phyloP scores from a whole-genome alignment of 2,888 invertebrate genomes.

The Catocala nupta region DNA sequence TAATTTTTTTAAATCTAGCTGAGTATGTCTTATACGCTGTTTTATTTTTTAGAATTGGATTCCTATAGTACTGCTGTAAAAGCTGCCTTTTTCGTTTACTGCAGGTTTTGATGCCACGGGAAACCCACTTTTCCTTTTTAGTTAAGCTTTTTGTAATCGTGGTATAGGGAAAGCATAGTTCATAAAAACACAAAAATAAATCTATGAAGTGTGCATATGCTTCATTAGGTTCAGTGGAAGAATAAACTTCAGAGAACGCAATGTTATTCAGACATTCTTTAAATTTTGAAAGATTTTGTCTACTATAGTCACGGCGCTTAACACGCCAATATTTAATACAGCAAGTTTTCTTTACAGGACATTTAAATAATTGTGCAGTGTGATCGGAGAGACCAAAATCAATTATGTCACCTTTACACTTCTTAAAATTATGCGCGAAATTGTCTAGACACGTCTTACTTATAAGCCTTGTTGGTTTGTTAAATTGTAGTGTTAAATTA shows the following conservation, averaged over 20 bases:
- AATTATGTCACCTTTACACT: no score
- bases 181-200: no score
- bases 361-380: no score
- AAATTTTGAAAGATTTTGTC: slow-evolving; percentile 6
- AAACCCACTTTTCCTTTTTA: neutral
- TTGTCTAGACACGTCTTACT: no score
- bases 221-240: no score
- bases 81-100: neutral
- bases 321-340: slow-evolving; percentile 6
- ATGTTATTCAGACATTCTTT: slow-evolving; percentile 3
- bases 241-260: no score
- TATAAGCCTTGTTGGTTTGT: neutral
- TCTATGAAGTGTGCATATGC: no score
- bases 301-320: neutral
- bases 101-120: neutral
- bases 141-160: neutral
- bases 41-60: neutral
- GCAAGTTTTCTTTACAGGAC: slow-evolving; percentile 15
- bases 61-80: neutral
- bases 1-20: slow-evolving; percentile 4
- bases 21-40: slow-evolving; percentile 1
- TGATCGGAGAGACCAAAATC: no score
- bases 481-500: neutral
- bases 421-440: no score
- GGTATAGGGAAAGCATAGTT: neutral